Evolutionary conservation across 1,140 invertebrate species (phyloP).

Genomic region (Orussus abietinus): DNA sequence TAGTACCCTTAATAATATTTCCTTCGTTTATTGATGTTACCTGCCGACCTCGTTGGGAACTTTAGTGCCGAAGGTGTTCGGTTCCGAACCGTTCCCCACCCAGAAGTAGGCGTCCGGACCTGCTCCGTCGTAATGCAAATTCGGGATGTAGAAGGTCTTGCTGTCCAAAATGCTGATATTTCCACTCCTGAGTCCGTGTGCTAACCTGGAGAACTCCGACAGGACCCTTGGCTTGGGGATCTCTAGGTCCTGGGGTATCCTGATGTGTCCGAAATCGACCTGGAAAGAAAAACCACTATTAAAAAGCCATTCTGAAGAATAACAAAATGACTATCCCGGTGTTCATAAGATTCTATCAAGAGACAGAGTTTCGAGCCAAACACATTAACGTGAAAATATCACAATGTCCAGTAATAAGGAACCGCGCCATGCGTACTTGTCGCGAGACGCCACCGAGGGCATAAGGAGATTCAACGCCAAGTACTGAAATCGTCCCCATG

Average conservation of each 20-base stretch:
- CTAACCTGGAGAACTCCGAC: slow-evolving; percentile 79
- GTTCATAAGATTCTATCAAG: too few species aligned
- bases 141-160: slow-evolving; percentile 89
- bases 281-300: slow-evolving; percentile 45
- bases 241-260: slow-evolving; percentile 70
- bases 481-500: too few species aligned
- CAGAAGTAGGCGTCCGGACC: slow-evolving; percentile 90
- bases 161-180: slow-evolving; percentile 88
- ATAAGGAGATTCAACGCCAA: too few species aligned
- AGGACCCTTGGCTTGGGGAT: slow-evolving; percentile 71
- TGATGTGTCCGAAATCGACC: slow-evolving; percentile 83
- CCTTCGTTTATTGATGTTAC: slow-evolving; percentile 44
- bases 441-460: too few species aligned
- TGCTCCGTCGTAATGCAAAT: slow-evolving; percentile 86
- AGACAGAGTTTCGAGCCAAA: too few species aligned
- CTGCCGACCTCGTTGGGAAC: slow-evolving; percentile 83
- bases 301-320: neutral
- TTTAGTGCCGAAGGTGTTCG: slow-evolving; percentile 78
- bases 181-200: slow-evolving; percentile 82
- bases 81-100: slow-evolving; percentile 82
- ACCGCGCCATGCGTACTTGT: too few species aligned
- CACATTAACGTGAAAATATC: too few species aligned
- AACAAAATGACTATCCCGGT: too few species aligned
- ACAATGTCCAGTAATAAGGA: too few species aligned
- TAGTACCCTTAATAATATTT: too few species aligned